Evolutionary conservation across 2,888 invertebrate genomes (phyloP).

Genomic region (Dromius quadrimaculatus): DNA sequence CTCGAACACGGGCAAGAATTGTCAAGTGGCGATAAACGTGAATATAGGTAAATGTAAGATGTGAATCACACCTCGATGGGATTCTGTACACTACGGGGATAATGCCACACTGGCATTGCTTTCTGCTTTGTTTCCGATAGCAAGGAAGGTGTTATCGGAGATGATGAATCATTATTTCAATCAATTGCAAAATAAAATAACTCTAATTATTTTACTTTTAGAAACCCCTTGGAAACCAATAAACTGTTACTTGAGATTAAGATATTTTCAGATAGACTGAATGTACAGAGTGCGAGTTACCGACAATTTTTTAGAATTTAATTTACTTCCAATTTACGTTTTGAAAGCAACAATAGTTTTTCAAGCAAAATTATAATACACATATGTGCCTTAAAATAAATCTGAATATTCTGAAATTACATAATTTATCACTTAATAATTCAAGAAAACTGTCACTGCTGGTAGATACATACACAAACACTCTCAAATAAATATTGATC

Average conservation of each 20-base stretch:
- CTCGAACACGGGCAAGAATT: constrained; percentile 4
- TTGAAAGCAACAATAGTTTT: no score
- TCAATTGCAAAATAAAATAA: no score
- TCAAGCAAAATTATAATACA: no score
- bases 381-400: constrained; percentile 17
- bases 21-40: constrained; percentile 2
- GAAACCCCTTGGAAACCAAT: no score
- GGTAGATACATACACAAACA: neutral
- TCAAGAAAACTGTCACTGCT: constrained; percentile 27
- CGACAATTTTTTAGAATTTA: neutral
- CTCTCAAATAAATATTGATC: neutral
- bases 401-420: neutral
- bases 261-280: no score
- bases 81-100: neutral
- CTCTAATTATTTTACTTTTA: no score
- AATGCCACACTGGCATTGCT: no score
- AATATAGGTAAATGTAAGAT: constrained; percentile 2
- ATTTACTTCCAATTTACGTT: neutral
- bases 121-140: no score
- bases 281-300: no score
- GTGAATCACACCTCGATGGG: constrained; percentile 2
- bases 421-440: constrained; percentile 41
- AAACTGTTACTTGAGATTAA: no score
- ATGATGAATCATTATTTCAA: no score
- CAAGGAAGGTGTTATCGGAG: no score